A percentile compares a stretch with the other conserved stretches of the same genome.
phyloP scores from a whole-genome alignment of 2,888 invertebrate genomes.

The Sphecodes monilicornis region DNA sequence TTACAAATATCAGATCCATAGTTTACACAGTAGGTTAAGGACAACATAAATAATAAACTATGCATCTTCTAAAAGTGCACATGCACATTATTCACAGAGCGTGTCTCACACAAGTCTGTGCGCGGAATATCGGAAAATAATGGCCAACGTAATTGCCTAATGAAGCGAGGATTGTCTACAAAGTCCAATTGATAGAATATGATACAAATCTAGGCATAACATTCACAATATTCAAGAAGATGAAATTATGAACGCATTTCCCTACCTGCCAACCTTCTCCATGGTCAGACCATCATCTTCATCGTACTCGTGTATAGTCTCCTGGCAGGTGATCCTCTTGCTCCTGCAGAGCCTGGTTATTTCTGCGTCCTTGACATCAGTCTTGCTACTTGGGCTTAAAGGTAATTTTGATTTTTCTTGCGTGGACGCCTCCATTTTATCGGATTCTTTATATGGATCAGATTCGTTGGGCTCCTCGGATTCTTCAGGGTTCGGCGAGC shows the following conservation, averaged over 20 bases:
- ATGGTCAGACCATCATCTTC: slow-evolving; percentile 80
- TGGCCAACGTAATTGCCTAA: background rate
- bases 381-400: slow-evolving; percentile 75
- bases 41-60: background rate
- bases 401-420: slow-evolving; percentile 77
- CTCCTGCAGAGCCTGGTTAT: slow-evolving; percentile 72
- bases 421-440: slow-evolving; percentile 51
- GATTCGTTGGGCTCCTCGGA: slow-evolving; percentile 45
- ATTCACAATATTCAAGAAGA: background rate
- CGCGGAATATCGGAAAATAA: background rate
- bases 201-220: background rate
- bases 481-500: slow-evolving; percentile 70
- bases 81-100: no score
- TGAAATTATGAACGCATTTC: background rate
- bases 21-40: background rate
- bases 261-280: slow-evolving; percentile 80
- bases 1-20: background rate
- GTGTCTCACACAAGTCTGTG: background rate
- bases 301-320: slow-evolving; percentile 78
- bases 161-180: background rate
- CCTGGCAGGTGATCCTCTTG: slow-evolving; percentile 78
- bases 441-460: slow-evolving; percentile 45
- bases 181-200: background rate
- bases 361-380: slow-evolving; percentile 74
- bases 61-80: background rate